Evolutionary conservation across 2,113 vertebrate genomes (phyloP), one percentile per base, ranked within the genome.

Genomic region (Chionis minor): DNA sequence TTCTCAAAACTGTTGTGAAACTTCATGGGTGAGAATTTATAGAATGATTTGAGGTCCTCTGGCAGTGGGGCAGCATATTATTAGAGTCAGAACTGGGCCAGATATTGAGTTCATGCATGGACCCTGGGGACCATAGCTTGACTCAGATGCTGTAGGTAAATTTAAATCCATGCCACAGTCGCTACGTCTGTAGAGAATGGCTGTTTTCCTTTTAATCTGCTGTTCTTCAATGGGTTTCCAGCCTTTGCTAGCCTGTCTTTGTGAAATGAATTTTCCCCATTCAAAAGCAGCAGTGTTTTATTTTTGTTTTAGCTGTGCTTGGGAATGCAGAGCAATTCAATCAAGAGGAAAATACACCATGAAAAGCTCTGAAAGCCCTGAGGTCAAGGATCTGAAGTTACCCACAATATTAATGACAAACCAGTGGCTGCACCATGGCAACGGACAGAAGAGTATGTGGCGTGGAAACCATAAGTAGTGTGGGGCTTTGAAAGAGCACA

Each of bases 341-440:
- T 98, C 96, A 94, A 96, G 97, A 96, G 97, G 95, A 96, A 98
- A 98, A 97, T 96, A 96, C 92, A 92, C 96, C 95, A 86, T 98
- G 95, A 98, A 97, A 97, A 96, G 96, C 94, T 91, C 61, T 98
- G 96, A 97, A 97, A 98, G 95, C 95, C 96, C 85, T 38, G 92
- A 97, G 95, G 96, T 98, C 96, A 97, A 97, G 96, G 97, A 97
- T 97, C 97, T 94, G 96, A 98, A 97, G 97, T 97, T 98, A 97
- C 97, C 96, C 97, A 98, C 96, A 96, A 95, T 97, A 96, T 98
- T 96, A 97, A 96, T 96, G 96, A 97, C 96, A 96, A 97, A 96
- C 93, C 95, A 97, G 91, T 74, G 81, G 88, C 86, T 92, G 94
- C 75, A 71, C 96, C 96, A 97, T 97, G 94, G 97, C 86, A 97